Evolutionary conservation across 2,113 vertebrate genomes (phyloP), one percentile per base, ranked within the genome.

Genomic region (Indri indri): DNA sequence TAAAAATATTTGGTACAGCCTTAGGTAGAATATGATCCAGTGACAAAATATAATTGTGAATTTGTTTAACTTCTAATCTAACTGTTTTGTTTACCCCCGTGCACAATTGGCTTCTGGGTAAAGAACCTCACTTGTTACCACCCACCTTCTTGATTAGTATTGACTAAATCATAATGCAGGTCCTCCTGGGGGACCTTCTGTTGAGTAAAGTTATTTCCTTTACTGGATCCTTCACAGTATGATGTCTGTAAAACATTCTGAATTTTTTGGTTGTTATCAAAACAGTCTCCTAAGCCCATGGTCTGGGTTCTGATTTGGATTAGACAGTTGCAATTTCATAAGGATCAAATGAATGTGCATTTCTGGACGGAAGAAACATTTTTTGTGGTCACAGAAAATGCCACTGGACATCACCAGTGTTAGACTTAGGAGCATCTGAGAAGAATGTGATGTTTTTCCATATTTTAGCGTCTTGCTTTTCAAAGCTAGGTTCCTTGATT

Each of bases 21-120:
- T 98, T 96, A 97, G 83, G 84, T 98, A 98, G 92, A 98, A 98
- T 97, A 96, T 89, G 95, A 98, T 98, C 97, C 91, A 93, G 80
- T 98, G 97, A 97, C 97, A 98, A 98, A 98, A 98, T 96, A 98
- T 96, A 91, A 97, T 91, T 97, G 87, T 97, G 97, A 97, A 94
- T 98, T 97, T 93, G 61, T 97, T 50, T 97, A 93, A 59, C 96
- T 96, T 98, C 96, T 91, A 97, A 96, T 65, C 88, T 95, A 82
- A n/a, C 90, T 98, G 42, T 97, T 98, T 98, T 97, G 91, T 95
- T 98, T 98, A 98, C 91, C 88, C 97, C 96, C 98, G 59, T 94
- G 61, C 71, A 91, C 90, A 97, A 84, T 54, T 92, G 95, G 63
- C 97, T 95, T 79, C 79, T 96, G 83, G 90, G 50, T 97, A 86